Percentiles rank a stretch among this genome's conserved stretches.
Conservation (phyloP, 2,113 vertebrate species). For the Alligator mississippiensis region DNA sequence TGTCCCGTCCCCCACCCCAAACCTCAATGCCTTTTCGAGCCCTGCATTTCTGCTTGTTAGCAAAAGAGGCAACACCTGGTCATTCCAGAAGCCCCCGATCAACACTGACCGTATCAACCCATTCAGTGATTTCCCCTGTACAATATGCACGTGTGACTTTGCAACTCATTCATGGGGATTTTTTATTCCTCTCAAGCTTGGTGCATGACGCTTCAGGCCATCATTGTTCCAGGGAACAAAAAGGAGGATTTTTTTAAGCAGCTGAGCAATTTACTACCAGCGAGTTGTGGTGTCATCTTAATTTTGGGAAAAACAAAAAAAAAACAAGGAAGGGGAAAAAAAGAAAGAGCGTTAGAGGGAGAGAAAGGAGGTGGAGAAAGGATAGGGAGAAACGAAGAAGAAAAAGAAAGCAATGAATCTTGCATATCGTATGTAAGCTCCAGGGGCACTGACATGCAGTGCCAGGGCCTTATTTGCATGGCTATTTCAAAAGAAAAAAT, state of each 20-base stretch:
- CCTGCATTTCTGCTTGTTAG: not conserved
- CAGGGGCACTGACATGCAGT: not conserved
- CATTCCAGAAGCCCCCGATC: not conserved
- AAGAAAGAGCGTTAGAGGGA: not conserved
- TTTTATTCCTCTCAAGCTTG: not conserved
- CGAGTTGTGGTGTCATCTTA: not conserved
- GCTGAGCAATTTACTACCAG: not conserved
- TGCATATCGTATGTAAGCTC: not conserved
- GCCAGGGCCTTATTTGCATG: slow-evolving; percentile 26
- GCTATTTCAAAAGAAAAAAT: slow-evolving; percentile 30
- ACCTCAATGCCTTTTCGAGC: no score
- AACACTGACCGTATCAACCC: not conserved
- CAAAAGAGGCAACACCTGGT: not conserved
- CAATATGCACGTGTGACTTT: not conserved
- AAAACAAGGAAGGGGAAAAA: not conserved
- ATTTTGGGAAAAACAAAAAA: not conserved
- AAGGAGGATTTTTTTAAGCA: not conserved
- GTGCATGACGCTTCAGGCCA: rapidly evolving
- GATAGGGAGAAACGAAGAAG: not conserved
- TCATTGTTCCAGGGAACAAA: not conserved
- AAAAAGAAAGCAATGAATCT: not conserved
- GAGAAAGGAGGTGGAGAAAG: not conserved
- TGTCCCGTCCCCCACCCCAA: no score
- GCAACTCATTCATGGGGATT: not conserved
- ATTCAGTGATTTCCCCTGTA: not conserved